Evolutionary conservation across 2,113 vertebrate species (phyloP).

Genomic region (Melozone crissalis): DNA sequence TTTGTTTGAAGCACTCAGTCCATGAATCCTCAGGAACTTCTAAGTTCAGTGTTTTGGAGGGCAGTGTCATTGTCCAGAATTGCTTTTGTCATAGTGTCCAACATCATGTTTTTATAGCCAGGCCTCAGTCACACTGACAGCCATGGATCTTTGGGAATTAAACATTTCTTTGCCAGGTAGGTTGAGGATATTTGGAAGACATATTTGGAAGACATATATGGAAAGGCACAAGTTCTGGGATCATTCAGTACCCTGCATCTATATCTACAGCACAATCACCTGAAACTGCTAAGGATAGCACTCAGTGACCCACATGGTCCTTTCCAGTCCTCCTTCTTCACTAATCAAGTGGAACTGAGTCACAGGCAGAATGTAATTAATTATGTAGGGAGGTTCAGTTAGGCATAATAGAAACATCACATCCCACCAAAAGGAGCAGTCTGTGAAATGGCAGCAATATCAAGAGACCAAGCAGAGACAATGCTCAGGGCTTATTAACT

Average conservation of each 20-base stretch:
- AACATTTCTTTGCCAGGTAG: not conserved
- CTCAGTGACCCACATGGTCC: not conserved
- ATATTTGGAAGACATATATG: not conserved
- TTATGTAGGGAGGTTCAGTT: not conserved
- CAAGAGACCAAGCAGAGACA: not conserved
- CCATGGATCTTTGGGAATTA: not conserved
- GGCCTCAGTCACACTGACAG: not conserved
- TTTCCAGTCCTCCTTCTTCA: not conserved
- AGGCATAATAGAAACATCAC: not conserved
- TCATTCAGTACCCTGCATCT: not conserved
- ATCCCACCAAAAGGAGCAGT: not conserved
- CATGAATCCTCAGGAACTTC: not conserved
- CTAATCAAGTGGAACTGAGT: not conserved
- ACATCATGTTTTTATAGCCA: not conserved
- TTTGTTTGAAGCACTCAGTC: not conserved
- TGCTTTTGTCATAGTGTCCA: not conserved
- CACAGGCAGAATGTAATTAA: constrained; percentile 8
- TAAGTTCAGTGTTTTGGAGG: not conserved
- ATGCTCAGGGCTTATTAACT: not conserved
- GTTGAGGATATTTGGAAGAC: not conserved
- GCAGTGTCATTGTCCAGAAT: not conserved
- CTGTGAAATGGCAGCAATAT: not conserved
- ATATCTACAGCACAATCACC: not conserved
- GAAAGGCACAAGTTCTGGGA: not conserved
- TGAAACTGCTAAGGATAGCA: not conserved